Evolutionary conservation across 1,140 invertebrate genomes (phyloP), one percentile per base, ranked within the genome.

Genomic region (Mactra quadrangularis): DNA sequence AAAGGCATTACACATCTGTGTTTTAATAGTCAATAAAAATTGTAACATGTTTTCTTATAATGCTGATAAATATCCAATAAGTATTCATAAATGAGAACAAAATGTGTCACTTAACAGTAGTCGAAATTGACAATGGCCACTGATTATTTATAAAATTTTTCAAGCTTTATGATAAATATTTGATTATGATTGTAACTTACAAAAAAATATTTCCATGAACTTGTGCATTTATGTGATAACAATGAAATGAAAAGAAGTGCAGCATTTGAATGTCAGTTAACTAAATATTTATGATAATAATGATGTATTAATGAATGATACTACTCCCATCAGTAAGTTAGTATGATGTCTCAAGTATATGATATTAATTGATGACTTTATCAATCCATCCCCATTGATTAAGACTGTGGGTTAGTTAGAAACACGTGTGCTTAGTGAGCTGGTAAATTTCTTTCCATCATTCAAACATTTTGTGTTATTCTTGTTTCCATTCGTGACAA

Each of bases 251-350:
- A n/a, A n/a, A n/a, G n/a, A n/a, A n/a, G n/a, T n/a, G n/a, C n/a
- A n/a, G n/a, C n/a, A n/a, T n/a, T n/a, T n/a, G n/a, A n/a, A n/a
- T n/a, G n/a, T n/a, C n/a, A n/a, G n/a, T n/a, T n/a, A n/a, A n/a
- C n/a, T n/a, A n/a, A n/a, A n/a, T n/a, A n/a, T n/a, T n/a, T n/a
- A n/a, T n/a, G n/a, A n/a, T n/a, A n/a, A n/a, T n/a, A n/a, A n/a
- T n/a, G n/a, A n/a, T n/a, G n/a, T n/a, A n/a, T n/a, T n/a, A n/a
- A n/a, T n/a, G n/a, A 38, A 38, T 15, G 38, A 64, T 64, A 33
- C 31, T 15, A 64, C 60, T 64, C 38, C 60, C 29, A 64, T 64
- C n/a, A 64, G 38, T 64, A 29, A 64, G 60, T 64, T 60, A 60
- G 22, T 60, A 60, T 60, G 29, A 27, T 60, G n/a, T 60, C 22